Conservation (phyloP, 2,797 vertebrate species). For the Oryzias dopingdopingensis region DNA sequence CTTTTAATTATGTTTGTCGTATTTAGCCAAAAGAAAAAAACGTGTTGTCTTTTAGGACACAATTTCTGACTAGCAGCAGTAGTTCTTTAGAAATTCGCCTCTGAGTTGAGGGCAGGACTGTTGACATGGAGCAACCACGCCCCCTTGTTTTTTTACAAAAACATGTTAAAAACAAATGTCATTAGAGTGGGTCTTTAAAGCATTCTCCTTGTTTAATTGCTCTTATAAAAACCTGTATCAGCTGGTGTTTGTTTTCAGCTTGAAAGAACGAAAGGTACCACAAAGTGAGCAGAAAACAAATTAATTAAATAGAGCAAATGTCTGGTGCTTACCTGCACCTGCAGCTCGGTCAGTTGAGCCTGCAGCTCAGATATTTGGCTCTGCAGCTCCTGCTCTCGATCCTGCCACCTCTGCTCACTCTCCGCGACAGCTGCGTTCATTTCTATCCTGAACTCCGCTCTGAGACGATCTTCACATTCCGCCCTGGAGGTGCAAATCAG, state of each 20-base stretch:
- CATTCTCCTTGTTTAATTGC: no score
- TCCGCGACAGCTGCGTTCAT: slow-evolving; percentile 69
- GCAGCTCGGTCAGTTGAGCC: slow-evolving; percentile 47
- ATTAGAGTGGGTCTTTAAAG: no score
- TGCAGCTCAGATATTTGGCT: slow-evolving; percentile 72
- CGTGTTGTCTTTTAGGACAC: no score
- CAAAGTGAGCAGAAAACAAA: neutral
- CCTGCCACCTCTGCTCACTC: slow-evolving; percentile 80
- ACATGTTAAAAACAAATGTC: no score
- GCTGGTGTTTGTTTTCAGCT: neutral
- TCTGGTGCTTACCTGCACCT: slow-evolving; percentile 52
- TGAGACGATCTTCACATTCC: slow-evolving; percentile 79
- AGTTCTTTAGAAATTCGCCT: no score
- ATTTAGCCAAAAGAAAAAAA: no score
- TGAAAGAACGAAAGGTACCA: neutral
- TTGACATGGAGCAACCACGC: no score
- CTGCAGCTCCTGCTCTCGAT: slow-evolving; percentile 77
- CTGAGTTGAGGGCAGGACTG: no score
- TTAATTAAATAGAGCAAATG: neutral
- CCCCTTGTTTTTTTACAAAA: no score
- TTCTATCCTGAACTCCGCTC: slow-evolving; percentile 76
- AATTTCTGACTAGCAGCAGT: no score
- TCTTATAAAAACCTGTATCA: no score
- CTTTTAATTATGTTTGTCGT: no score
- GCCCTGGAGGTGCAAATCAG: slow-evolving; percentile 62